These are phyloP conservation scores for Silurus asotus DNA, from an alignment of 2,113 vertebrate genomes.

Conservation along the genomic window DNA sequence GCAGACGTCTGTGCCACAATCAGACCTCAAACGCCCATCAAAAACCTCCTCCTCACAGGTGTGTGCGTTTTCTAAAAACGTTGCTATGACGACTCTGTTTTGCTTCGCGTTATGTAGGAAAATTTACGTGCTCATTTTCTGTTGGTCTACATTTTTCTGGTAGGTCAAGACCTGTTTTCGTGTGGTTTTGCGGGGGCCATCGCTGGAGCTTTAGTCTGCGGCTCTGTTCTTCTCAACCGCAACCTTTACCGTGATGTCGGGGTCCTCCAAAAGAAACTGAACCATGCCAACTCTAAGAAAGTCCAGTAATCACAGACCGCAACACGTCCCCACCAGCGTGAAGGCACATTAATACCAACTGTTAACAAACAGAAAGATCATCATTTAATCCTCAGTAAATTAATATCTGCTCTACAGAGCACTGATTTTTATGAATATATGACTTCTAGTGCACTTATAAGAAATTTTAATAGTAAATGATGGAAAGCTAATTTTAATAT, in stretches of 20 bases:
- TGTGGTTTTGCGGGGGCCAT: slow-evolving; percentile 83
- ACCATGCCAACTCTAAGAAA: slow-evolving; percentile 62
- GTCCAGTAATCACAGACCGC: slow-evolving; percentile 53
- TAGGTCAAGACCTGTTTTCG: slow-evolving; percentile 83
- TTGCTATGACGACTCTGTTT: neutral
- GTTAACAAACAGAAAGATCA: neutral
- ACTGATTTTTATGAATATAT: neutral
- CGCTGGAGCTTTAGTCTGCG: slow-evolving; percentile 79
- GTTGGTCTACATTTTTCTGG: neutral
- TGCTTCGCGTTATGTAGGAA: neutral
- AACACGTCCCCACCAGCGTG: neutral
- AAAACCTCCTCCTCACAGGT: slow-evolving; percentile 91
- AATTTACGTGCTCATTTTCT: neutral
- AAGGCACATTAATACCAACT: no score
- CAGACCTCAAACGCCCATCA: slow-evolving; percentile 77
- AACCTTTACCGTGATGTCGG: slow-evolving; percentile 77
- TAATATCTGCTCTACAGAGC: no score
- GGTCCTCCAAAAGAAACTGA: slow-evolving; percentile 63
- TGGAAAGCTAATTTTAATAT: neutral
- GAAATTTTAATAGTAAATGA: no score
- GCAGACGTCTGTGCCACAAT: slow-evolving; percentile 58
- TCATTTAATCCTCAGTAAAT: neutral
- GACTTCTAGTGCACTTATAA: neutral
- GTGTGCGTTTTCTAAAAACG: neutral
- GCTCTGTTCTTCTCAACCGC: slow-evolving; percentile 78